These are phyloP conservation scores for Perithous albicinctus DNA, from an alignment of 2,888 invertebrate species.

Conservation along the genomic window DNA sequence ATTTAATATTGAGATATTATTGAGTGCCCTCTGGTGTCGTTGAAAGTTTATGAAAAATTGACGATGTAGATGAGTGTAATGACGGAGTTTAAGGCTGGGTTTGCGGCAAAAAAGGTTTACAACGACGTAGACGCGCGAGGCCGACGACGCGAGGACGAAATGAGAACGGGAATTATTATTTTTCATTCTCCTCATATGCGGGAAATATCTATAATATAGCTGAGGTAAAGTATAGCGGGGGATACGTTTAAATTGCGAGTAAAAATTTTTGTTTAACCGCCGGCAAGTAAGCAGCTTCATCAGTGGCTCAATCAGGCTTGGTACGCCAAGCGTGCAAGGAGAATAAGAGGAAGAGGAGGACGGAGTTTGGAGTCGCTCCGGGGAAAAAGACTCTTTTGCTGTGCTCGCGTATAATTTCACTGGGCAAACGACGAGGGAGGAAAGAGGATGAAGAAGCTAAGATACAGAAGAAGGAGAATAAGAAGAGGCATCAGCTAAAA, in stretches of 20 bases:
- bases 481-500: constrained; percentile 47
- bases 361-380: constrained; percentile 55
- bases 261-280: constrained; percentile 55
- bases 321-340: constrained; percentile 4
- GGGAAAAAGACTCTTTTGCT: constrained; percentile 53
- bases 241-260: constrained; percentile 60
- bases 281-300: constrained; percentile 64
- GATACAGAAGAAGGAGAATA: constrained; percentile 27
- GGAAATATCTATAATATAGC: constrained; percentile 53
- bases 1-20: constrained; percentile 32
- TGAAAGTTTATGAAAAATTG: constrained; percentile 39
- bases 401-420: constrained; percentile 54
- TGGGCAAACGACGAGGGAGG: constrained; percentile 20
- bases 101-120: constrained; percentile 21
- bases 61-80: constrained; percentile 15
- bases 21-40: constrained; percentile 8
- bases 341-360: constrained; percentile 42
- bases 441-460: constrained; percentile 16
- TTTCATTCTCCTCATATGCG: constrained; percentile 42
- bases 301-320: constrained; percentile 64
- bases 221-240: constrained; percentile 45
- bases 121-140: neutral
- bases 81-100: constrained; percentile 27
- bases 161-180: constrained; percentile 45
- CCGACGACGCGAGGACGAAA: constrained; percentile 22